phyloP scores from a whole-genome alignment of 2,888 invertebrate genomes.

The Syrphus vitripennis region DNA sequence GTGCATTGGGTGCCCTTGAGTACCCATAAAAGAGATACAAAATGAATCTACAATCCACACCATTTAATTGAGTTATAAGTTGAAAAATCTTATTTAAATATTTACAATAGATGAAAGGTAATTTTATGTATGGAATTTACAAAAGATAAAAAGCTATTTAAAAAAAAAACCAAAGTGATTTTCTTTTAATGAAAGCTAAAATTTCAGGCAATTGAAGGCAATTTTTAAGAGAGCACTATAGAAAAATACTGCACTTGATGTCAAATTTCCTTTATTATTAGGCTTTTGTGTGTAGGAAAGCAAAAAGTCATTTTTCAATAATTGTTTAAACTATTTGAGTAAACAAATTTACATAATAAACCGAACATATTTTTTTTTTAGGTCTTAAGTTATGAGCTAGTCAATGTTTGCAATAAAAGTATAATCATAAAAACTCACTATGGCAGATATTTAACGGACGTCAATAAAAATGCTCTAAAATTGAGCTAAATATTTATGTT shows the following conservation, averaged over 20 bases:
- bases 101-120: conserved; percentile 18
- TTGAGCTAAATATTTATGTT: conserved; percentile 43
- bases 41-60: not conserved
- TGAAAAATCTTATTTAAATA: not conserved
- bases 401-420: conserved; percentile 33
- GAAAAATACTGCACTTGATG: conserved; percentile 5
- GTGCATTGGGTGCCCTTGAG: not conserved
- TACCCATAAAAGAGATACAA: not conserved
- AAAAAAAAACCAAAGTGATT: not conserved
- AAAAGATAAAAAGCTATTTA: not conserved
- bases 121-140: not conserved
- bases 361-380: not conserved
- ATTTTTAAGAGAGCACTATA: conserved; percentile 12
- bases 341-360: not conserved
- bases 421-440: conserved; percentile 8
- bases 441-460: not conserved
- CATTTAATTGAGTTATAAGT: conserved; percentile 15
- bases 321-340: conserved; percentile 15
- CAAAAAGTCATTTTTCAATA: not conserved
- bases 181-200: not conserved
- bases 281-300: not conserved
- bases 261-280: not conserved
- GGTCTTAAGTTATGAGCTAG: not conserved
- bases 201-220: conserved; percentile 4
- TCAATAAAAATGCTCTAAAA: not conserved